Percentiles rank a stretch among this genome's conserved stretches.
Evolutionary conservation across 2,113 vertebrate species (phyloP).

Genomic region (Lasiurus borealis): DNA sequence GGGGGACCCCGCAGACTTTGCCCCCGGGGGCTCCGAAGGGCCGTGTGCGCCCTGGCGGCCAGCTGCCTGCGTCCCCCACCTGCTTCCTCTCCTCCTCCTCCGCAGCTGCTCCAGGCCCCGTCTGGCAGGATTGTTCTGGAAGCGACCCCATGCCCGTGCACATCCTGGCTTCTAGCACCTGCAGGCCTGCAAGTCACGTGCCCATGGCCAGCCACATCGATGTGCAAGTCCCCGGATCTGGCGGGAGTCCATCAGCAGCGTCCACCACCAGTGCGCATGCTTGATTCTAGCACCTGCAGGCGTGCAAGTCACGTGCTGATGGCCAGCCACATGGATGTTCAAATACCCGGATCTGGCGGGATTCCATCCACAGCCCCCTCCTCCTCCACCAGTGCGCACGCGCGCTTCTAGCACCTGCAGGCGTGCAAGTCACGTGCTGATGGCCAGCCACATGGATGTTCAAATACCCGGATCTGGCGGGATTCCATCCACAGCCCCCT

Average conservation of each 20-base stretch:
- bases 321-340: too few relatives aligned
- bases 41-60: fast-evolving
- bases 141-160: background rate
- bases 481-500: background rate
- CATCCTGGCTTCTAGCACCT: background rate
- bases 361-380: background rate
- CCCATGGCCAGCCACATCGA: too few relatives aligned
- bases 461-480: background rate
- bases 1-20: too few relatives aligned
- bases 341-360: background rate
- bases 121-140: too few relatives aligned
- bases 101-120: background rate
- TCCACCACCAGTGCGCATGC: background rate
- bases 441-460: background rate
- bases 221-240: background rate
- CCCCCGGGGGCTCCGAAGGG: background rate
- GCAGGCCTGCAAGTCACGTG: too few relatives aligned
- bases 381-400: background rate
- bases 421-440: background rate
- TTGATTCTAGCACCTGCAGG: background rate
- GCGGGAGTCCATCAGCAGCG: background rate
- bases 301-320: too few relatives aligned
- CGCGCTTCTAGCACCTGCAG: background rate
- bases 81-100: background rate
- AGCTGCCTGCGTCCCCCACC: background rate